Evolutionary conservation across 2,113 vertebrate species (phyloP).

Genomic region (Cryptomyrus ogoouensis): DNA sequence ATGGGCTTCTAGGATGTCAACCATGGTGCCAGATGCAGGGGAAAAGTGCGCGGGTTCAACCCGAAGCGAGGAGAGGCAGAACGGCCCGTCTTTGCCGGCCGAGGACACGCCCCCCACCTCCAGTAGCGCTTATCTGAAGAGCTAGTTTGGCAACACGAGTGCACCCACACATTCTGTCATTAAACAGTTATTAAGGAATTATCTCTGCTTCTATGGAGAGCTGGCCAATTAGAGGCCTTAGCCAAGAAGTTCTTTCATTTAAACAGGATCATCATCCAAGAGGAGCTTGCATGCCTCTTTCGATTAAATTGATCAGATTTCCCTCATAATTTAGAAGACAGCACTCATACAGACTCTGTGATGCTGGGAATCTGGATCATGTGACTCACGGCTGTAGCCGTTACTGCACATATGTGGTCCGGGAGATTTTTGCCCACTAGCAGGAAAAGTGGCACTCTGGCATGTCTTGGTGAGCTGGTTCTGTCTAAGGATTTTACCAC

Average conservation of each 20-base stretch:
- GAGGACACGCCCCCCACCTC: background rate
- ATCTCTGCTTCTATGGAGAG: background rate
- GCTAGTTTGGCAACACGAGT: background rate
- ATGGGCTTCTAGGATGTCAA: background rate
- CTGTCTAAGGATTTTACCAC: background rate
- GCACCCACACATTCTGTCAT: conserved; percentile 10
- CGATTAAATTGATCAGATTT: conserved; percentile 5
- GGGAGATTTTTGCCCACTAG: background rate
- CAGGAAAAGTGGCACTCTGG: background rate
- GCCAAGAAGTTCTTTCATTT: background rate
- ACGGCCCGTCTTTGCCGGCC: background rate
- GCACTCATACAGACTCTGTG: too few species aligned
- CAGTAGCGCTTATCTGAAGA: background rate
- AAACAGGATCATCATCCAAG: background rate
- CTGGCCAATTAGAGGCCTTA: background rate
- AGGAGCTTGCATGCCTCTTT: background rate
- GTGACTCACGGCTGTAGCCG: background rate
- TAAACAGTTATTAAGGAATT: conserved; percentile 21
- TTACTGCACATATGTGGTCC: background rate
- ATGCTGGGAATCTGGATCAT: background rate
- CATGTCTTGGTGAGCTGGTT: background rate
- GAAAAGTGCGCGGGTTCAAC: background rate
- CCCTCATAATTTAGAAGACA: background rate
- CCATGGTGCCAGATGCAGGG: background rate
- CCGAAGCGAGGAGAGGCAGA: background rate